Evolutionary conservation across 2,888 invertebrate species (phyloP), one percentile per base, ranked within the genome.

Genomic region (Molorchus minor): DNA sequence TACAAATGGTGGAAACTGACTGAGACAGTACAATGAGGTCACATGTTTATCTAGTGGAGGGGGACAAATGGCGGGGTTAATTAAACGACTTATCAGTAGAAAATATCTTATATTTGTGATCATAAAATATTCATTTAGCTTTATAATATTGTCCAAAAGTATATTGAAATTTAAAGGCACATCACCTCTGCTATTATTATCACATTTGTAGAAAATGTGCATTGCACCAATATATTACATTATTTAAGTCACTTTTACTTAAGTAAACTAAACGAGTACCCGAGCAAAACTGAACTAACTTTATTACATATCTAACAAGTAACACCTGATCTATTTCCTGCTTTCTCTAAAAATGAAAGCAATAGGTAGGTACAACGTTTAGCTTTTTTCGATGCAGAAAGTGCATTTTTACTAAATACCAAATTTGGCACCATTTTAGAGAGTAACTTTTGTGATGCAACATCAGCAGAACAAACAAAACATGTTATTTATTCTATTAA

Each of bases 151-250:
- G 60, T 60, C 49, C 40, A 60, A 55, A 59, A 52, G 20, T 61
- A 60, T 47, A 49, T 54, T 58, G 43, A 54, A 59, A n/a, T 58
- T 40, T 44, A 61, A 64, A 64, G 64, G 64, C 64, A 64, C 64
- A 58, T 58, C 51, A 58, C 58, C 64, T 61, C 61, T 33, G 33
- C 12, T 33, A 46, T 56, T 43, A 30, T 38, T 52, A 51, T 56
- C 56, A 56, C 56, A 54, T 49, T 56, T 54, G 54, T 51, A 51
- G 53, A 58, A 59, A 61, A 61, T 61, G 56, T 61, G 56, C 61
- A 64, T 61, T 43, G 60, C 60, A 56, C 56, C 38, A 61, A 64
- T 64, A 64, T 56, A 52, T 29, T 46, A 58, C 25, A 54, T 43
- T 46, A 63, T 45, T 25, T 57, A 47, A 47, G 41, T 61, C 29